Evolutionary conservation across 1,140 invertebrate genomes (phyloP).

Genomic region (Andrena cerasifolii): DNA sequence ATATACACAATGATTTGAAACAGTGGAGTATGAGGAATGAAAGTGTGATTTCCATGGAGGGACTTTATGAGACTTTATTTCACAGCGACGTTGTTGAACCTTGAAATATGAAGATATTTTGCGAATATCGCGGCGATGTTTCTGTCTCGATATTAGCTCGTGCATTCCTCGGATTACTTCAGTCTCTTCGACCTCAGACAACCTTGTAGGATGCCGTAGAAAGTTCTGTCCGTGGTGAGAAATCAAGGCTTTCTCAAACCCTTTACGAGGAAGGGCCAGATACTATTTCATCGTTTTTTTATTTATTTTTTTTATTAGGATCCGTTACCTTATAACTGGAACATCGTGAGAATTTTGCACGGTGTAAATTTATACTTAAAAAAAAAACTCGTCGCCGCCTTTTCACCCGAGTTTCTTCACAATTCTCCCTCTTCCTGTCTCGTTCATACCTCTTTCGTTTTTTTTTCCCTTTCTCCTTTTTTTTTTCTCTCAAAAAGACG

Average conservation of each 20-base stretch:
- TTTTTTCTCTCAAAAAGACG: too few species aligned
- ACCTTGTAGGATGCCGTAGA: constrained; percentile 50
- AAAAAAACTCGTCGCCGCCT: not conserved
- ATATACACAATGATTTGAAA: too few species aligned
- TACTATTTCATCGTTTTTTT: constrained; percentile 10
- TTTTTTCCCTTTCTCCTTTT: too few species aligned
- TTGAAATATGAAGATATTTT: too few species aligned
- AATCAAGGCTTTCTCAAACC: constrained; percentile 28
- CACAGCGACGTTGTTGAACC: too few species aligned
- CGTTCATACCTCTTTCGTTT: too few species aligned
- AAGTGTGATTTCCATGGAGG: too few species aligned
- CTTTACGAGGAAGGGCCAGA: not conserved
- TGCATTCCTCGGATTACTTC: not conserved
- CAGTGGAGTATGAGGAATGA: too few species aligned
- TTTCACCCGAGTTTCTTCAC: not conserved
- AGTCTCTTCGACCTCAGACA: constrained; percentile 4
- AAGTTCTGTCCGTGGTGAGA: constrained; percentile 37
- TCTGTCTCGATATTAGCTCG: too few species aligned
- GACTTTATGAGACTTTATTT: too few species aligned
- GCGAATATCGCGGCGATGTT: too few species aligned
- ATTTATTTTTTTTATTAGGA: constrained; percentile 5
- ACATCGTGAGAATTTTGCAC: constrained; percentile 32
- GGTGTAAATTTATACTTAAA: not conserved
- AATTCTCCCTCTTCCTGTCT: too few species aligned
- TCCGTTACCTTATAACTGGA: constrained; percentile 34